Evolutionary conservation across 2,113 vertebrate genomes (phyloP).

Genomic region (Scomber colias): DNA sequence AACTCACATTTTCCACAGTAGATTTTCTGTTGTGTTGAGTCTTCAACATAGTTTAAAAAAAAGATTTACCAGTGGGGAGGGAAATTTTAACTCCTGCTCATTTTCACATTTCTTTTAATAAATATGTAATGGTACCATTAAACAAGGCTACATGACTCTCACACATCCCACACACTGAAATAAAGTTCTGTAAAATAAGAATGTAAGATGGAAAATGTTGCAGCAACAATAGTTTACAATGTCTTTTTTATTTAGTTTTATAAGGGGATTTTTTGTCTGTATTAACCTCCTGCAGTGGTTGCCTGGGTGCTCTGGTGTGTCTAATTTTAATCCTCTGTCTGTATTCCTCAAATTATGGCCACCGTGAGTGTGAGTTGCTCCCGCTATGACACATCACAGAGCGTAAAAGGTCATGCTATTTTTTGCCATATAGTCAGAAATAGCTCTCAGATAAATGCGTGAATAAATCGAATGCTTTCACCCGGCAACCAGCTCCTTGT

Average conservation of each 20-base stretch:
- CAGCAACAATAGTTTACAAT: not conserved
- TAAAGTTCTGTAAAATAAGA: not conserved
- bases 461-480: not conserved
- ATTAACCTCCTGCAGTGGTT: not conserved
- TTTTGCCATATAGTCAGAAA: conserved; percentile 42
- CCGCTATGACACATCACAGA: conserved; percentile 58
- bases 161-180: not conserved
- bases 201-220: too few relatives aligned
- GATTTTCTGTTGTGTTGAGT: not conserved
- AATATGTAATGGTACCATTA: not conserved
- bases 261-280: not conserved
- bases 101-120: conserved; percentile 4
- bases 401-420: conserved; percentile 68
- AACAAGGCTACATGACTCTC: not conserved
- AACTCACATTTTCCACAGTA: conserved; percentile 64
- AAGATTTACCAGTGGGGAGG: conserved; percentile 8
- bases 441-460: conserved; percentile 23
- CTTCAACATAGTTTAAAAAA: not conserved
- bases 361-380: conserved; percentile 36
- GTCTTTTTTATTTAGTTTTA: not conserved
- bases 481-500: not conserved
- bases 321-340: conserved; percentile 50
- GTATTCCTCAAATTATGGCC: conserved; percentile 32
- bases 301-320: conserved; percentile 16
- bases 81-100: conserved; percentile 20